Percentiles rank a stretch among this genome's conserved stretches.
phyloP scores from a whole-genome alignment of 2,888 invertebrate genomes.

The Apodemia mormo region DNA sequence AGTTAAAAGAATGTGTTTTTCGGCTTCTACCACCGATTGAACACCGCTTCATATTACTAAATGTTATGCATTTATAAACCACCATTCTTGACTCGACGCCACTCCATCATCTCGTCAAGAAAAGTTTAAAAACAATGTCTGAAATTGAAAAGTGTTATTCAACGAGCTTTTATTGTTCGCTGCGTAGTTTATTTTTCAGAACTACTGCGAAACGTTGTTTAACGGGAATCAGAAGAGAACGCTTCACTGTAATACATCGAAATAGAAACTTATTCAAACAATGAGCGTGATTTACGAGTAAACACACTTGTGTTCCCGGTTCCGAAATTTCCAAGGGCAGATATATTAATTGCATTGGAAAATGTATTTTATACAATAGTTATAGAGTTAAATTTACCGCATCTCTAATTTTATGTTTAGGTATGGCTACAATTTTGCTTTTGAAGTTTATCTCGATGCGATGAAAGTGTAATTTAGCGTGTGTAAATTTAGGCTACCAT shows the following conservation, averaged over 20 bases:
- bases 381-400: not conserved
- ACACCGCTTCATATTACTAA: too few relatives aligned
- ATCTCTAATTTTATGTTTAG: constrained; percentile 26
- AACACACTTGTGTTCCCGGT: constrained; percentile 63
- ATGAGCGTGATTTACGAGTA: constrained; percentile 77
- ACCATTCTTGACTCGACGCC: not conserved
- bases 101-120: not conserved
- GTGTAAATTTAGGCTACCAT: constrained; percentile 54
- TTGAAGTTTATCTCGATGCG: constrained; percentile 45
- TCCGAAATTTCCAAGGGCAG: constrained; percentile 50
- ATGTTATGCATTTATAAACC: not conserved
- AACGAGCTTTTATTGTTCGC: constrained; percentile 40
- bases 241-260: constrained; percentile 71
- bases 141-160: constrained; percentile 35
- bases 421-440: constrained; percentile 41
- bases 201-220: constrained; percentile 64
- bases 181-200: constrained; percentile 59
- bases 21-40: too few relatives aligned
- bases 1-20: too few relatives aligned
- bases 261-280: constrained; percentile 78
- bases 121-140: constrained; percentile 11
- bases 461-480: constrained; percentile 47
- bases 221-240: constrained; percentile 52
- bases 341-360: constrained; percentile 33
- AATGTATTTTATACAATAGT: constrained; percentile 45